Evolutionary conservation across 92 coral and sea anemone species (phyloP).

Genomic region (Ricordea florida): DNA sequence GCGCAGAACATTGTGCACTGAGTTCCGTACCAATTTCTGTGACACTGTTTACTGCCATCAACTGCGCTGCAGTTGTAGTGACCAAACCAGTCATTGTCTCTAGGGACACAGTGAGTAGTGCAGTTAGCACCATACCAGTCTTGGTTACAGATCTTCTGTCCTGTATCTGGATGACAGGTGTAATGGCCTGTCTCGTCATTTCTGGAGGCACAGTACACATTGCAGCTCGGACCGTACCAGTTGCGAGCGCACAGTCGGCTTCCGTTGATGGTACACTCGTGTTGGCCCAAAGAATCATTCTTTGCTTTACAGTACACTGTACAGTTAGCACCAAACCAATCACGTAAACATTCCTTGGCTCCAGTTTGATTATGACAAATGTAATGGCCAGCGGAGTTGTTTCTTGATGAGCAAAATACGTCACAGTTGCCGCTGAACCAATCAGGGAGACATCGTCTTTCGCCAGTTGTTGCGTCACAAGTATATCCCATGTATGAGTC

Average conservation of each 20-base stretch:
- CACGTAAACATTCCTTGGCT: constrained; percentile 55
- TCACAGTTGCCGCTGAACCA: constrained; percentile 71
- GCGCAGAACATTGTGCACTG: constrained; percentile 53
- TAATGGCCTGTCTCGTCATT: constrained; percentile 45
- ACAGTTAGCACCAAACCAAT: constrained; percentile 89
- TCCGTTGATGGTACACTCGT: constrained; percentile 64
- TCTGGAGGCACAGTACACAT: constrained; percentile 38
- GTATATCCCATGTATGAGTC: constrained; percentile 59
- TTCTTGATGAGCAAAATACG: constrained; percentile 43
- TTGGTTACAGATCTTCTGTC: constrained; percentile 55
- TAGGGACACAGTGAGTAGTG: constrained; percentile 42
- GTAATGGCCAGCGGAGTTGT: constrained; percentile 57
- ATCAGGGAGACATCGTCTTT: constrained; percentile 49
- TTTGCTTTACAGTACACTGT: constrained; percentile 42
- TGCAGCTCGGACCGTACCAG: constrained; percentile 80
- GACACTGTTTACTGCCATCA: constrained; percentile 52
- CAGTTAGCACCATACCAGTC: constrained; percentile 81
- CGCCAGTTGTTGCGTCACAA: constrained; percentile 75
- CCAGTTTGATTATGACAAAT: constrained; percentile 56
- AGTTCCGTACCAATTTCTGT: constrained; percentile 56
- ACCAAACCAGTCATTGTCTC: constrained; percentile 17
- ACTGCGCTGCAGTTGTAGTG: constrained; percentile 57
- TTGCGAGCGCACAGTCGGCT: constrained; percentile 52
- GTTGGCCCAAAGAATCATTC: constrained; percentile 58
- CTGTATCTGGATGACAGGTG: constrained; percentile 49